Evolutionary conservation across 2,113 vertebrate species (phyloP), one percentile per base, ranked within the genome.

Genomic region (Gobio gobio): DNA sequence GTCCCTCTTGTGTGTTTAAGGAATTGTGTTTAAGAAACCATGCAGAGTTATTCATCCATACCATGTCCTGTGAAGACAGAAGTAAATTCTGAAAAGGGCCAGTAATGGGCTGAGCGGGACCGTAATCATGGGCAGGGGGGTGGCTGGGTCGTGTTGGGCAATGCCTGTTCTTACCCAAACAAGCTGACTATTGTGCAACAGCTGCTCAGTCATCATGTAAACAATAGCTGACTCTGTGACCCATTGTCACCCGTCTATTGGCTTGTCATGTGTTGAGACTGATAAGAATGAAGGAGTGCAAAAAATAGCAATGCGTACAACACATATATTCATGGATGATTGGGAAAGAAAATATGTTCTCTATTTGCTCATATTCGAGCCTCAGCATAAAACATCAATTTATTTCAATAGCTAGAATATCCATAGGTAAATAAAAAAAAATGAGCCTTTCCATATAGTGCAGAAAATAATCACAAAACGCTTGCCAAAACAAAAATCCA

Each of bases 181-280:
- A 90, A 86, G 59, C 80, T 51, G 29, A n/a, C 86, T 79, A 88
- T 89, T 91, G 90, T 91, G 43, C 59, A 79, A 80, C 86, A 79
- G 51, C 56, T 70, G 76, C 83, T 82, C 77, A 59, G 33, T 86
- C 83, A 56, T 26, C 45, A 73, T 16, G 40, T 72, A 82, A 78
- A 89, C 88, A 89, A 86, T 74, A 70, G 84, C 64, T 73, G 29
- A 75, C 83, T 89, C 59, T 87, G 83, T 87, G 59, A 61, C 36
- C 80, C 73, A 83, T 80, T 83, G 84, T 90, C 84, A 83, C 80
- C 61, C 49, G 81, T 58, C 72, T 64, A 79, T 49, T 29, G 51
- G 59, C 63, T 10, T 26, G 47, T 82, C 36, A 56, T 75, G 68
- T 79, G 84, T 80, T 63, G 10, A 16, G 51, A 12, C 75, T 40